These are phyloP conservation scores for Lontra canadensis DNA, from an alignment of 2,113 vertebrate species.

Conservation along the genomic window DNA sequence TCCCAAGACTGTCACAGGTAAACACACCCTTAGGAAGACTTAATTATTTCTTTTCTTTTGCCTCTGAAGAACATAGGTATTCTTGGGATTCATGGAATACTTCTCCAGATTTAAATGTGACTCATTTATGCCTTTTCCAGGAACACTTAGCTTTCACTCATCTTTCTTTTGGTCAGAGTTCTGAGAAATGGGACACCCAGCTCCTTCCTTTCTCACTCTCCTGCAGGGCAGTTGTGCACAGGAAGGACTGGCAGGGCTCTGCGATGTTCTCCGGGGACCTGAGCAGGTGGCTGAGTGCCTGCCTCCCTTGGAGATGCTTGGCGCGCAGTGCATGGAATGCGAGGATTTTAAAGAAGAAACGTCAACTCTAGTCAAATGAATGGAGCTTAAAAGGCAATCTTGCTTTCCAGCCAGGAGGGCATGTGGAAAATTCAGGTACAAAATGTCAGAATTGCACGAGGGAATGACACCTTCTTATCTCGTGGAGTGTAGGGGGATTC, in stretches of 20 bases:
- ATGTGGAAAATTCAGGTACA: background rate
- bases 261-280: rapidly evolving
- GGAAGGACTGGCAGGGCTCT: background rate
- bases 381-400: background rate
- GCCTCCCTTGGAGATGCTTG: background rate
- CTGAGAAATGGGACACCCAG: background rate
- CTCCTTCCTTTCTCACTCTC: background rate
- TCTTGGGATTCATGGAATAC: background rate
- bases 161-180: background rate
- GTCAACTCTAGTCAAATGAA: background rate
- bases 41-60: background rate
- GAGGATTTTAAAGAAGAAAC: background rate
- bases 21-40: background rate
- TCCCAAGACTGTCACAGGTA: background rate
- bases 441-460: background rate
- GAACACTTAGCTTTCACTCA: background rate
- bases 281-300: background rate
- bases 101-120: background rate
- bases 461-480: background rate
- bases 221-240: background rate
- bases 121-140: background rate
- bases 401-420: background rate
- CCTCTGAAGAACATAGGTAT: background rate
- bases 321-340: no score
- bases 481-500: background rate